Percentiles rank a stretch among this genome's conserved stretches.
Evolutionary conservation across 2,113 vertebrate species (phyloP).

Genomic region (Pelobates fuscus): DNA sequence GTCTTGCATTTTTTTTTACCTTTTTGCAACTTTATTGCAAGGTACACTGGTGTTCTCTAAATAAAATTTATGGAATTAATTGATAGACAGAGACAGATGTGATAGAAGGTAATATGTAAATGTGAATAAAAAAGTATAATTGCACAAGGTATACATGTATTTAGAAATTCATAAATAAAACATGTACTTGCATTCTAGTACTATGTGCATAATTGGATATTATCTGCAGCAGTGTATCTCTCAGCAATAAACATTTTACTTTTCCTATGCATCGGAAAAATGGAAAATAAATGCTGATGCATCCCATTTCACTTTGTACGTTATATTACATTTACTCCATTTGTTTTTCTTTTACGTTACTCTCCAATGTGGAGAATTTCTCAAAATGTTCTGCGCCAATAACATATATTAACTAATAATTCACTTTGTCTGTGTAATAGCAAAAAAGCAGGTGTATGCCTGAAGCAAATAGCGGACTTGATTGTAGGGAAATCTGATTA

Average conservation of each 20-base stretch:
- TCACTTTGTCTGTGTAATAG: conserved; percentile 38
- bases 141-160: not conserved
- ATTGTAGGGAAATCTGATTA: conserved; percentile 48
- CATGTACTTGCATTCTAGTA: not conserved
- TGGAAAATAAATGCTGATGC: conserved; percentile 29
- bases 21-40: no score
- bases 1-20: no score
- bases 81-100: no score
- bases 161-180: not conserved
- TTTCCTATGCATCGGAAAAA: conserved; percentile 1
- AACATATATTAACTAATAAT: conserved; percentile 50
- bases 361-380: conserved; percentile 26
- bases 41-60: no score
- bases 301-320: conserved; percentile 8
- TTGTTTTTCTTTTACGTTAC: conserved; percentile 28
- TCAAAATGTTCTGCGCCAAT: conserved; percentile 29
- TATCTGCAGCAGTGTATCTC: conserved; percentile 11
- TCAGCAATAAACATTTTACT: conserved; percentile 41
- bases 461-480: conserved; percentile 32
- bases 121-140: no score
- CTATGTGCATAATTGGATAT: conserved; percentile 7
- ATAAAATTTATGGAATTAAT: no score
- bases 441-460: conserved; percentile 44
- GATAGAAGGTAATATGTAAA: no score
- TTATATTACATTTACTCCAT: conserved; percentile 30